These are phyloP conservation scores for Scotopteryx bipunctaria DNA, from an alignment of 2,888 invertebrate species.

Conservation along the genomic window DNA sequence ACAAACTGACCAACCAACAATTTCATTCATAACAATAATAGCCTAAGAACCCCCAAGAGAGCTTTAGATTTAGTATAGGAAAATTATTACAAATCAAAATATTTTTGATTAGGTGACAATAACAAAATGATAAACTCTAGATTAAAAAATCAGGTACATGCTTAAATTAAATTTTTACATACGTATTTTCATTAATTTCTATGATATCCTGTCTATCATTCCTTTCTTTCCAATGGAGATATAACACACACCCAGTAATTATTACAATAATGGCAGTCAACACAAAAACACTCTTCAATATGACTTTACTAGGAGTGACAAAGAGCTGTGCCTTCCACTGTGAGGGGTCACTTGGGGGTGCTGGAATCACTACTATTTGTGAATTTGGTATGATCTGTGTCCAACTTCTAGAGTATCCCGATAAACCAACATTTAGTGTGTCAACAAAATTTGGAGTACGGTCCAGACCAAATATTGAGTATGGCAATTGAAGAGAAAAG, in stretches of 20 bases:
- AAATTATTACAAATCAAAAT: too few species aligned
- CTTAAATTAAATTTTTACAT: conserved; percentile 63
- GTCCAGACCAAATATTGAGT: conserved; percentile 98
- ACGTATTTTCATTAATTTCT: conserved; percentile 75
- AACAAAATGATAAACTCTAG: background rate
- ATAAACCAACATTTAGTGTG: conserved; percentile 90
- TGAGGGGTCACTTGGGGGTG: conserved; percentile 88
- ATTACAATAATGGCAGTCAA: conserved; percentile 93
- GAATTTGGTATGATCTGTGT: conserved; percentile 98
- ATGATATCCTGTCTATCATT: conserved; percentile 75
- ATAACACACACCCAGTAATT: conserved; percentile 92
- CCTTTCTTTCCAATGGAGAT: conserved; percentile 94
- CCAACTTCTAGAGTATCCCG: conserved; percentile 89
- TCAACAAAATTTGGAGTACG: conserved; percentile 99
- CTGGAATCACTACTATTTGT: conserved; percentile 97
- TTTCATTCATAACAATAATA: background rate
- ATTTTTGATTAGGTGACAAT: too few species aligned
- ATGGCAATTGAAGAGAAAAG: conserved; percentile 96
- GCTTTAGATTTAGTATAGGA: too few species aligned
- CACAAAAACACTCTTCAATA: conserved; percentile 95
- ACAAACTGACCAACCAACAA: background rate
- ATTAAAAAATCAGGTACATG: background rate
- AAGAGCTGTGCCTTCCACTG: conserved; percentile 96
- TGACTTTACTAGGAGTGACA: conserved; percentile 96
- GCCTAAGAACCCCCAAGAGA: too few species aligned